Base-by-base conservation (phyloP, 2,113 vertebrate genomes). In the Ceyx cyanopectus region DNA sequence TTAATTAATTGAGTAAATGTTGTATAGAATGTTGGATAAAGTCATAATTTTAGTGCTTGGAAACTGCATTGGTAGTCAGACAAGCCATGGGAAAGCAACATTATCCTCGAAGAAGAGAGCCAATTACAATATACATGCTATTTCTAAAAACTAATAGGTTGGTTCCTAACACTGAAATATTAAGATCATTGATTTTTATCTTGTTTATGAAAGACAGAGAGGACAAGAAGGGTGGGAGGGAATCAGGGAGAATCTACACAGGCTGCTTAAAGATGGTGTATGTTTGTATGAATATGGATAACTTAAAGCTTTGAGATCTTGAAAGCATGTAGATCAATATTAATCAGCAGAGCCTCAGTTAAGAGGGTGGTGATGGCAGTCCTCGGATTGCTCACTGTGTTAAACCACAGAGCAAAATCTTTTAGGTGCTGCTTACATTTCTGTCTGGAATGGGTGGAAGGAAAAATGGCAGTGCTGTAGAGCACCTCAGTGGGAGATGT, bases 201-300 rank as follows among this genome's bases (percentile, higher is more conserved):
- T 41, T 78, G 21, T 17, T 78, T 92, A 20, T 51, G 60, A 68
- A 81, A 78, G 72, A 72, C 26, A 84, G 29, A 93, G 46, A 63
- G 24, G 48, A 40, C 60, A 74, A 80, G 60, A 76, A 67, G 20
- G 17, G 12, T 76, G 18, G 14, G 14, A 54, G 60, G 54, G 56
- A 21, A 66, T 16, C 45, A 13, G 10, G 8, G 9, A 48, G 13
- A 74, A n/a, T 70, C 53, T 56, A 63, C 34, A 16, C 43, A 67
- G 46, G 17, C 69, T 92, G 48, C 43, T 24, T 70, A 78, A 92
- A 94, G 77, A n/a, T 68, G 62, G 10, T 80, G 14, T 24, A 14
- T 70, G 26, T 46, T 83, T 83, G n/a, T 41, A 50, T 92, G 67
- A 81, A 79, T 90, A 93, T 34, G 46, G 72, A 69, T 83, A 81